A percentile compares a stretch with the other conserved stretches of the same genome.
Conservation (phyloP, 2,113 vertebrate genomes). For the Halcyon malimbica region DNA sequence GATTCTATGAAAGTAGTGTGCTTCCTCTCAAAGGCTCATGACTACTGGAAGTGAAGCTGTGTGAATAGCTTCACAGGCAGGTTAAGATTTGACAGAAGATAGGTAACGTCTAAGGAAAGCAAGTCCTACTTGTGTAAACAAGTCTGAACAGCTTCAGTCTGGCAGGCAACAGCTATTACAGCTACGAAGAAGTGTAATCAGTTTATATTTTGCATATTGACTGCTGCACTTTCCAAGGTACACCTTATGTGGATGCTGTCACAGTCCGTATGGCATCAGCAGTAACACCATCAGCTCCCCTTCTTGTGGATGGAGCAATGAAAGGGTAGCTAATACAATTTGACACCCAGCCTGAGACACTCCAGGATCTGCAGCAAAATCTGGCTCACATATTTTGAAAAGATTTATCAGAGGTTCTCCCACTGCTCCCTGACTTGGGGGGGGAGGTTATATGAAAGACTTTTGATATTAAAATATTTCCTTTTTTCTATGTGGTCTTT, state of each 20-base stretch:
- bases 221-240: background rate
- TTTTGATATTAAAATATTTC: constrained; percentile 66
- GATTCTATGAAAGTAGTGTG: background rate
- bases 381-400: background rate
- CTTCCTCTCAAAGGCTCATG: background rate
- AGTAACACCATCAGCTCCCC: background rate
- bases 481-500: constrained; percentile 49
- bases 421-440: background rate
- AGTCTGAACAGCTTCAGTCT: constrained; percentile 6
- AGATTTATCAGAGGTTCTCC: constrained; percentile 3
- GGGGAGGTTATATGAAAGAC: constrained; percentile 14
- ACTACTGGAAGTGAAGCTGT: background rate
- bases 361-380: background rate
- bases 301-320: background rate
- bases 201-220: constrained; percentile 34
- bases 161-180: background rate
- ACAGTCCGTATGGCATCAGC: background rate
- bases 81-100: background rate
- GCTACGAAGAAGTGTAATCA: background rate
- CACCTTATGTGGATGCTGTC: background rate
- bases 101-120: background rate
- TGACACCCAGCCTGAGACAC: background rate
- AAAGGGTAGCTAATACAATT: background rate
- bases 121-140: background rate
- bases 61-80: background rate